These are phyloP conservation scores for Sicus ferrugineus DNA, from an alignment of 2,888 invertebrate species.

Conservation along the genomic window DNA sequence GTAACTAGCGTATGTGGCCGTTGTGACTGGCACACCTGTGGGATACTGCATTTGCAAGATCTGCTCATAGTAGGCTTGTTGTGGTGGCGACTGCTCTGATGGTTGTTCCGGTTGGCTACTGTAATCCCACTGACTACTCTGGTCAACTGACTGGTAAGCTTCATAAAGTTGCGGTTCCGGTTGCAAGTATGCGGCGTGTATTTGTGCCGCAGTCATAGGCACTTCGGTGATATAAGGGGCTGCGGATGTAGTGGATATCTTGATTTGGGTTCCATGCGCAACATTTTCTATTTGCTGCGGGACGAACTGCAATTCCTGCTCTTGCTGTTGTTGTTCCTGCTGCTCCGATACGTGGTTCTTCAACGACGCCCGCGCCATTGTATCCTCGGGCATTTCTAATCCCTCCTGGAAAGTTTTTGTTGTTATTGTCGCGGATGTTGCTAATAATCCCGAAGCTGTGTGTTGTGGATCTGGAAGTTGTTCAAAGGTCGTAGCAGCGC, in stretches of 20 bases:
- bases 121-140: slow-evolving; percentile 55
- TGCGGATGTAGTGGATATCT: background rate
- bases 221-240: slow-evolving; percentile 30
- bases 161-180: slow-evolving; percentile 57
- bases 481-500: slow-evolving; percentile 36
- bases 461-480: slow-evolving; percentile 21
- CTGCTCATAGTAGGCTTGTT: slow-evolving; percentile 58
- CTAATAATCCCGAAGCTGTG: slow-evolving; percentile 8
- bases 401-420: background rate
- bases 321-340: slow-evolving; percentile 23
- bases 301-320: slow-evolving; percentile 28
- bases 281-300: background rate
- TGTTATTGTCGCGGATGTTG: slow-evolving; percentile 5
- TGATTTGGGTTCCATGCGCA: background rate
- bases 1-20: slow-evolving; percentile 41
- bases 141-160: slow-evolving; percentile 56
- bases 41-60: slow-evolving; percentile 59
- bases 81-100: slow-evolving; percentile 39
- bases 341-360: slow-evolving; percentile 26
- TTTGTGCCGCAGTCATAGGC: slow-evolving; percentile 58
- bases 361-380: slow-evolving; percentile 43
- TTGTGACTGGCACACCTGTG: slow-evolving; percentile 32
- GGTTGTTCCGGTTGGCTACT: slow-evolving; percentile 21
- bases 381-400: slow-evolving; percentile 6
- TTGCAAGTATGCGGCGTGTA: slow-evolving; percentile 57